Base-by-base conservation (phyloP, 1,140 invertebrate species). In the Phortica variegata region DNA sequence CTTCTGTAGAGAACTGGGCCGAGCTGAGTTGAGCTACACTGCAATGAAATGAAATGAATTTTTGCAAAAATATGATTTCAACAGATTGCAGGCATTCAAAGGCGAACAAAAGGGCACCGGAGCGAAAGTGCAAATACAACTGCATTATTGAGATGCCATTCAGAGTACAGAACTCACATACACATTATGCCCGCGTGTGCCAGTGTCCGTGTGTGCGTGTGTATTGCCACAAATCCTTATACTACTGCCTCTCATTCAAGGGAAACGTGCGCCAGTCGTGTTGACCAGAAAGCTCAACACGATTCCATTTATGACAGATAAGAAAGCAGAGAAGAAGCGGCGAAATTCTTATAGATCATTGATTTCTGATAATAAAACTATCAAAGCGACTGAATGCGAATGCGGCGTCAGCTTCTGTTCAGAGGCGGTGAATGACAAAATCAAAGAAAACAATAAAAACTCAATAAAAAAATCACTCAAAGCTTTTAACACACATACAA, bases 321-420 rank as follows among this genome's bases (percentile, higher is more conserved):
- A 7, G 12, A 12, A 29, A 29, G 26, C 12, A 29, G 6, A 12
- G 26, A 6, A 29, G 6, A 29, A 29, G 26, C 26, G 12, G 6
- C 26, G 12, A 12, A 65, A 58, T 58, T 31, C 63, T 60, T 54
- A 58, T 68, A 66, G 63, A 66, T 68, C 63, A 63, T 68, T 66
- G 63, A 68, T 66, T 68, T 57, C 19, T 47, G 60, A 66, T 68
- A 68, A 63, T 60, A 68, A 68, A 66, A 68, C 65, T 68, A 66
- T 66, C 63, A 68, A n/a, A n/a, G n/a, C n/a, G n/a, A n/a, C n/a
- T n/a, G n/a, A n/a, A n/a, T n/a, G 56, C 60, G 39, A 18, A 47
- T 49, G 34, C 41, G 15, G 49, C 49, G 53, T 43, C n/a, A n/a
- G n/a, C n/a, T n/a, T n/a, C n/a, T n/a, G n/a, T n/a, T n/a, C n/a